Percentiles rank a stretch among this genome's conserved stretches.
Conservation (phyloP, 2,797 vertebrate species). For the Poliocrania exsul region DNA sequence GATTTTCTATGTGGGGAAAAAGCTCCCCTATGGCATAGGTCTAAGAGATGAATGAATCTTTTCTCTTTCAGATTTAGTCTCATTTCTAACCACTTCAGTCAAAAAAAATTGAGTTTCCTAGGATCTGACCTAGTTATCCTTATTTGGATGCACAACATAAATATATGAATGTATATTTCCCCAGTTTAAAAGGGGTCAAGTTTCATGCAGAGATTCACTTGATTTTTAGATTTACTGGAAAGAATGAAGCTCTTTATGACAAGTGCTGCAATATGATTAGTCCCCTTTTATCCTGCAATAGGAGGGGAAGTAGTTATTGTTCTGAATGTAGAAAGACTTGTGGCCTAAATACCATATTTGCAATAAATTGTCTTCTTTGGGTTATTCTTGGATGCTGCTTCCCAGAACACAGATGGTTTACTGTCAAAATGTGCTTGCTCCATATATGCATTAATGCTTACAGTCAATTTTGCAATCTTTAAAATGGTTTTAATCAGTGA, state of each 20-base stretch:
- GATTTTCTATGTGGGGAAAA: not conserved
- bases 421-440: not conserved
- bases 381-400: conserved; percentile 39
- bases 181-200: not conserved
- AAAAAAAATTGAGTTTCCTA: conserved; percentile 9
- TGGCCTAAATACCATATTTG: not conserved
- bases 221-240: conserved; percentile 18
- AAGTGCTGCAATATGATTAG: not conserved
- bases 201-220: conserved; percentile 6
- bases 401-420: not conserved
- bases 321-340: not conserved
- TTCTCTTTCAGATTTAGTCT: conserved; percentile 29
- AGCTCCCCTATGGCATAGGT: not conserved
- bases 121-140: not conserved
- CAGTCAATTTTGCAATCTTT: not conserved
- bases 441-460: not conserved
- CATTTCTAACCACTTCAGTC: conserved; percentile 5
- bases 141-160: not conserved
- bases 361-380: not conserved
- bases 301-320: not conserved
- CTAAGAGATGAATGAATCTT: conserved; percentile 34
- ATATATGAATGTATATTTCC: not conserved
- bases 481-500: not conserved
- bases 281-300: not conserved
- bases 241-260: conserved; percentile 28